Evolutionary conservation across 1,140 invertebrate genomes (phyloP).

Genomic region (Saxidomus purpurata): DNA sequence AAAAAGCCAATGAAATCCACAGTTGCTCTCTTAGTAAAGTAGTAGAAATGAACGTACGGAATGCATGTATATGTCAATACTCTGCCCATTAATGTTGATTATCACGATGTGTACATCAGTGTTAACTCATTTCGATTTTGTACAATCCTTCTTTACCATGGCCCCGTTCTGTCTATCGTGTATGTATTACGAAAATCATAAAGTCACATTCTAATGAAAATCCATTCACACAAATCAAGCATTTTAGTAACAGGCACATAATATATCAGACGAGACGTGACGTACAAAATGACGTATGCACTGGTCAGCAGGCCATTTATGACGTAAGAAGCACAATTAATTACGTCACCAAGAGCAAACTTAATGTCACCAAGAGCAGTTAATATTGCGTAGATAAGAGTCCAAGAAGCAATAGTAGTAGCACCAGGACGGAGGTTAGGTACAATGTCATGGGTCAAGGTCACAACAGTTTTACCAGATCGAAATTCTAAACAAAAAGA

Average conservation of each 20-base stretch:
- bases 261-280: slow-evolving; percentile 42
- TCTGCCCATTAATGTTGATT: not conserved
- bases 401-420: slow-evolving; percentile 53
- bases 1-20: not conserved
- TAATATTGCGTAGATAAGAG: slow-evolving; percentile 22
- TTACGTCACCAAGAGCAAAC: slow-evolving; percentile 39
- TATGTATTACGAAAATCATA: slow-evolving; percentile 21
- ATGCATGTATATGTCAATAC: not conserved
- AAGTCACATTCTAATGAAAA: slow-evolving; percentile 35
- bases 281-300: slow-evolving; percentile 49
- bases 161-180: slow-evolving; percentile 28
- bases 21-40: not conserved
- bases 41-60: slow-evolving; percentile 28
- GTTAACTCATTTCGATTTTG: not conserved
- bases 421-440: slow-evolving; percentile 54
- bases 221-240: slow-evolving; percentile 52
- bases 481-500: not conserved
- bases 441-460: slow-evolving; percentile 38
- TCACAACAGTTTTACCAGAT: slow-evolving; percentile 44
- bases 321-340: slow-evolving; percentile 33
- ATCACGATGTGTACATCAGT: not conserved
- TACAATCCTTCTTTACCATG: not conserved
- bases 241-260: slow-evolving; percentile 53
- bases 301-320: slow-evolving; percentile 35
- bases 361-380: slow-evolving; percentile 24